Base-by-base conservation (phyloP, 64 coral and sea anemone species). In the Stichodactyla helianthus region DNA sequence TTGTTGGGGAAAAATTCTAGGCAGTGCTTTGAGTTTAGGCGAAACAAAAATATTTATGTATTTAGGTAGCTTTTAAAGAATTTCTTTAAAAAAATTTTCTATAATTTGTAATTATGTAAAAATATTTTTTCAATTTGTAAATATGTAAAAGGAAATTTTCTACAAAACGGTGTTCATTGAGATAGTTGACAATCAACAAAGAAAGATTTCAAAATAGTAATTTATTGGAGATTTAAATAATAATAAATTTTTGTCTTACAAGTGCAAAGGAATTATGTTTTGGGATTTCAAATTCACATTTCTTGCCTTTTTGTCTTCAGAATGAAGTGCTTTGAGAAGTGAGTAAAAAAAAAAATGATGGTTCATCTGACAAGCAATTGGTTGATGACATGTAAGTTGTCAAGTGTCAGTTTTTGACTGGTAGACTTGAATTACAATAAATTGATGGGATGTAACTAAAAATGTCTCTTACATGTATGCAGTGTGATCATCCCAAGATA, bases 231-330 rank as follows among this genome's bases (percentile, higher is more conserved):
- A 58, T 58, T 58, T 58, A 7, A 57, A 57, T 10, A 58, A 57
- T 10, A 58, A 74, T 27, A 27, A 31, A 10, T 74, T 71, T 71
- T 70, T 62, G 35, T 44, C 35, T 44, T 44, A 44, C 35, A 44
- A 44, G 35, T 44, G 35, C 35, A 44, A 44, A 44, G 35, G 35
- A 1, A 62, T 62, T n/a, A 65, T 22, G 22, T 12, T 65, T n/a
- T 65, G 22, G 62, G 22, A 65, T 65, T 65, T 65, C 62, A 65
- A 31, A 50, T 81, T 81, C 17, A 81, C 10, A 54, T 81, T 81
- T 81, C 20, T 51, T 81, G 51, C 78, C 50, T 81, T 81, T 81
- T 28, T 81, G n/a, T 81, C 78, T 50, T 81, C 78, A 81, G 78
- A 81, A 12, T 81, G 78, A 81, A 81, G 54, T 51, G 78, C 17